Evolutionary conservation across 2,888 invertebrate genomes (phyloP), one percentile per base, ranked within the genome.

Genomic region (Melinaea marsaeus): DNA sequence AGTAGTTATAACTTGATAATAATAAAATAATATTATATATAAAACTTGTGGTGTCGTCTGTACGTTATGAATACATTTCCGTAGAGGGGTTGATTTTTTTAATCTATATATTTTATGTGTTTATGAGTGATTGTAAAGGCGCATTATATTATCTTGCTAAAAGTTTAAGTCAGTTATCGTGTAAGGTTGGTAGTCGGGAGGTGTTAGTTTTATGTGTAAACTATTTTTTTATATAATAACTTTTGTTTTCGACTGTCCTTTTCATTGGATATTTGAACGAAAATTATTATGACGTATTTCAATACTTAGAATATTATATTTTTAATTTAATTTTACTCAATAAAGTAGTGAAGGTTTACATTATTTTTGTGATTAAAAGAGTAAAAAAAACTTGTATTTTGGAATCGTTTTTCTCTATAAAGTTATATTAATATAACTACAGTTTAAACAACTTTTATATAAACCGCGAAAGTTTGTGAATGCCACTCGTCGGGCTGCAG

Each of bases 121-220:
- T 85, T 85, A 84, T 83, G 79, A 81, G 72, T 35, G 77, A 73
- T 68, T 71, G 70, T 76, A 78, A 76, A 81, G 81, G 72, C 72
- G 72, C 74, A 75, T 70, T 67, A 79, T 78, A 84, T 83, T 83
- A 80, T 73, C 65, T 64, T 62, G 68, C 65, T 69, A 68, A 68
- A 69, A 51, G 3, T 74, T 68, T 67, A 45, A 68, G 66, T 69
- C 62, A 64, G 72, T 70, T 74, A 69, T 68, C 68, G 74, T 72
- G 76, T 76, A 75, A 75, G 61, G 71, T 69, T 68, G 71, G 75
- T 71, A 76, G 76, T 71, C 61, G 64, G 58, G 61, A 63, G 61
- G 60, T 55, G 64, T 51, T 56, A 65, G 22, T 58, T 66, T 56
- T 62, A 55, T 65, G 51, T 58, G 62, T 66, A 65, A 66, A 64